Evolutionary conservation across 2,888 invertebrate species (phyloP).

Genomic region (Drosophila nigricruria): DNA sequence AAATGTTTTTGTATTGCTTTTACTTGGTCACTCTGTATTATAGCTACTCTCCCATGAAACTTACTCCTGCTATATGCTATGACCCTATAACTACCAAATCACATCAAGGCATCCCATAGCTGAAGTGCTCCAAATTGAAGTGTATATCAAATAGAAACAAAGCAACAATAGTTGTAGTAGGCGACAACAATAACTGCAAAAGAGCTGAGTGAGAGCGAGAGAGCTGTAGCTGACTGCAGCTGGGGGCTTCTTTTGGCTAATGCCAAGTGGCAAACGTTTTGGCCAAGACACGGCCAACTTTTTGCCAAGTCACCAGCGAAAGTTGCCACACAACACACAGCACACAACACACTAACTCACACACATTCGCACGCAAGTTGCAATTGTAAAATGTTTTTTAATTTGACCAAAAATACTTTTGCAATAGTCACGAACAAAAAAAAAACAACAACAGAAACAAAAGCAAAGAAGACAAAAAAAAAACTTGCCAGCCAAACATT

Average conservation of each 20-base stretch:
- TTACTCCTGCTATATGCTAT: too few relatives aligned
- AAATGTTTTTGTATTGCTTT: too few relatives aligned
- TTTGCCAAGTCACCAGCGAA: conserved; percentile 56
- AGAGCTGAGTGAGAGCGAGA: conserved; percentile 31
- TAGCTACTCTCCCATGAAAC: too few relatives aligned
- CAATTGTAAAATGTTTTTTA: conserved; percentile 79
- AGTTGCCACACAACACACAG: conserved; percentile 44
- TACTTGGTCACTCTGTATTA: too few relatives aligned
- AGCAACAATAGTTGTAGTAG: conserved; percentile 7
- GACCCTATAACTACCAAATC: too few relatives aligned
- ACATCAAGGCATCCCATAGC: too few relatives aligned
- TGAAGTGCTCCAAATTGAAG: not conserved
- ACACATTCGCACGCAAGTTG: conserved; percentile 22
- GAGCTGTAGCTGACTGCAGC: conserved; percentile 26
- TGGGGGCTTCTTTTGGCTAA: conserved; percentile 38
- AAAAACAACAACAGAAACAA: conserved; percentile 32
- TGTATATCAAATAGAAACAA: conserved; percentile 5
- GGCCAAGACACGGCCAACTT: conserved; percentile 59
- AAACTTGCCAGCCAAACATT: conserved; percentile 52
- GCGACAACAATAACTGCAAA: conserved; percentile 56
- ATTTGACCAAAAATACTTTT: conserved; percentile 78
- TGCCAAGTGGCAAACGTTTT: conserved; percentile 68
- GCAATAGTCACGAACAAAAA: conserved; percentile 58
- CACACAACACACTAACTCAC: conserved; percentile 24
- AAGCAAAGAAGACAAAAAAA: conserved; percentile 2